Evolutionary conservation across 2,113 vertebrate genomes (phyloP), one percentile per base, ranked within the genome.

Genomic region (Rhabdornis inornatus): DNA sequence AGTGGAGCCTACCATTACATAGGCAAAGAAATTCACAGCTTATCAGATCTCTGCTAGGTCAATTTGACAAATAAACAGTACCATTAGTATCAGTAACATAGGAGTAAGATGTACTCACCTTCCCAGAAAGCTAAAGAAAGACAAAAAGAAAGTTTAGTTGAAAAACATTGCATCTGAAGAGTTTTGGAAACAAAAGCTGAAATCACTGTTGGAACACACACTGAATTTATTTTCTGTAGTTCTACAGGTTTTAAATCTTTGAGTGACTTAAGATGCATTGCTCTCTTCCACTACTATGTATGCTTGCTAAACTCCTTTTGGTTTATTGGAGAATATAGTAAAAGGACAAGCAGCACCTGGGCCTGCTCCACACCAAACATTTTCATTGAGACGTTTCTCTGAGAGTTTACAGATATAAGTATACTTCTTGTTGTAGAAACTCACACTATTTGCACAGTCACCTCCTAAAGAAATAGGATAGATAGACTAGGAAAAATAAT

Each of bases 71-170:
- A 72, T 45, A 25, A 60, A 16, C 3, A 35, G 10, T 61, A 61
- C 25, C 53, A 27, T 72, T 35, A 60, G 25, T 45, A 72, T 50
- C 79, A 35, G 57, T 5, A 74, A 56, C 22, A 33, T 3, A 24
- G 13, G n/a, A 72, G 57, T 35, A 81, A 90, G 39, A 42, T 78
- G 76, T 90, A 96, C 95, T 97, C 81, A 98, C 95, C 91, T 9
- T 47, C 60, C 87, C 90, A 44, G 25, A 96, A 94, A 77, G 94
- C 92, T 97, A 93, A 70, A 97, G 70, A 81, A 66, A 76, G 82
- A 95, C 13, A 74, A 94, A 81, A 93, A 77, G 5, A 31, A 82
- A 21, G 11, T 39, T 82, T 33, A 39, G 10, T 12, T 45, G 53
- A 66, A 82, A 92, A 52, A 24, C 2, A 1, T 28, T 47, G 4